phyloP scores from a whole-genome alignment of 2,113 vertebrate species.

The Aegithalos caudatus region DNA sequence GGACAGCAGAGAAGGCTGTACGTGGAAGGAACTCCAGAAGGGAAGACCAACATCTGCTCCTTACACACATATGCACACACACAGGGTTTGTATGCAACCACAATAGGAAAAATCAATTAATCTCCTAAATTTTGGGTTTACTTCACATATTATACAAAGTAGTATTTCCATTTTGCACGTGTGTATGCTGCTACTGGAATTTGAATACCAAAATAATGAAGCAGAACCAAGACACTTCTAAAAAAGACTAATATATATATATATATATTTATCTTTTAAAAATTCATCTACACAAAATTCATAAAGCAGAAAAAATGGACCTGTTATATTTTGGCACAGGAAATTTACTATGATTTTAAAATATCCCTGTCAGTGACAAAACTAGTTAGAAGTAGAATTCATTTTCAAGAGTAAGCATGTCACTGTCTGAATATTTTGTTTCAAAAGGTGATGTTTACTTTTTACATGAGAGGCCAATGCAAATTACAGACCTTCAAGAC shows the following conservation, averaged over 20 bases:
- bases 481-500: background rate
- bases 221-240: background rate
- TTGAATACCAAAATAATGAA: background rate
- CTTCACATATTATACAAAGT: background rate
- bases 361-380: background rate
- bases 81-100: accelerated
- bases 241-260: background rate
- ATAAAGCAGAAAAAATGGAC: background rate
- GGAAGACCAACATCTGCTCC: background rate
- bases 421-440: background rate
- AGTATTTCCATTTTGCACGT: background rate
- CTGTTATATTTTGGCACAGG: background rate
- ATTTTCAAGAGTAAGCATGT: background rate
- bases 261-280: background rate
- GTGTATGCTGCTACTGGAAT: background rate
- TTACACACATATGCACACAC: accelerated
- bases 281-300: background rate
- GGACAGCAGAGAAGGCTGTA: background rate
- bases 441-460: background rate
- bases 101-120: background rate
- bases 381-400: background rate
- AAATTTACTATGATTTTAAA: background rate
- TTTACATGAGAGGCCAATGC: background rate
- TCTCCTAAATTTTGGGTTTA: background rate
- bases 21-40: background rate